A percentile compares a stretch with the other conserved stretches of the same genome.
Conservation (phyloP, 2,113 vertebrate species). For the Dromas ardeola region DNA sequence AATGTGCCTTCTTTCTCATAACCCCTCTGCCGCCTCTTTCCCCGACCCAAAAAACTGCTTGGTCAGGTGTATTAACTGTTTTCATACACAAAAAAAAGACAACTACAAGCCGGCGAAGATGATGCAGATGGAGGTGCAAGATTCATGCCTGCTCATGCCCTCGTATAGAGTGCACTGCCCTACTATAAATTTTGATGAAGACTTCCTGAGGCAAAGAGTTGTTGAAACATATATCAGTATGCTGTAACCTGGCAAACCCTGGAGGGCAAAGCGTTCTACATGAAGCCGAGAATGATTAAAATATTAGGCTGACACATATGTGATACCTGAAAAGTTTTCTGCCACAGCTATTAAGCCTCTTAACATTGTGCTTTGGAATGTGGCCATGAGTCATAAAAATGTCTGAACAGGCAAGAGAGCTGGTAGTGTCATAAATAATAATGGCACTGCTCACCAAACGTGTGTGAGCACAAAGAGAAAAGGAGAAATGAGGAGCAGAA, state of each 20-base stretch:
- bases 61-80: background rate
- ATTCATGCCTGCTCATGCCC: constrained; percentile 5
- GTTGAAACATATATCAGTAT: background rate
- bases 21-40: too few relatives aligned
- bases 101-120: rapidly evolving
- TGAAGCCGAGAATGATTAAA: constrained; percentile 40
- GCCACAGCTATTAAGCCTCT: constrained; percentile 29
- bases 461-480: background rate
- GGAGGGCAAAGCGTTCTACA: background rate
- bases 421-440: constrained; percentile 45
- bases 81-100: background rate
- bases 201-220: background rate
- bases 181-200: constrained; percentile 4
- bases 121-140: background rate
- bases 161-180: background rate
- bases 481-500: background rate
- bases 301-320: constrained; percentile 14
- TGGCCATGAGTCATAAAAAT: constrained; percentile 46
- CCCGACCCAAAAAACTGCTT: background rate
- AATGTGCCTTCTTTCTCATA: too few relatives aligned
- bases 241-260: constrained; percentile 17
- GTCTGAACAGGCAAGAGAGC: constrained; percentile 27
- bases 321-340: constrained; percentile 47
- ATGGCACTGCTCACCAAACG: background rate
- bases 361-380: constrained; percentile 47